These are phyloP conservation scores for Eupeodes latifasciatus DNA, from an alignment of 2,888 invertebrate species.

Conservation along the genomic window DNA sequence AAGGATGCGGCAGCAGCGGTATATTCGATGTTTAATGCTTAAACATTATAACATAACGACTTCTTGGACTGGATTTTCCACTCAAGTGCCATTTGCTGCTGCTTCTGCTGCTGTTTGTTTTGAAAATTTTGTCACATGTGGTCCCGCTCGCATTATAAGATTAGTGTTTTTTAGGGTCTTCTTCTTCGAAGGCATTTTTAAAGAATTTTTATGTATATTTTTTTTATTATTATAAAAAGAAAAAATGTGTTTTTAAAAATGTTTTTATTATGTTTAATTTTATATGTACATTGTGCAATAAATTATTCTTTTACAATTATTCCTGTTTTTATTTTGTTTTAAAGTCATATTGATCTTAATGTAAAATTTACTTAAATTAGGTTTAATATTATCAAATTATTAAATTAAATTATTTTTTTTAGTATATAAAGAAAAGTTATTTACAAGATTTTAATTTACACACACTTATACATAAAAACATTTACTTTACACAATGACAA, in stretches of 20 bases:
- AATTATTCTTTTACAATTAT: slow-evolving; percentile 49
- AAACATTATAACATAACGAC: not conserved
- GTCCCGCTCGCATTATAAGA: slow-evolving; percentile 33
- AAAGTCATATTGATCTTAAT: not conserved
- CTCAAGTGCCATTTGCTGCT: slow-evolving; percentile 23
- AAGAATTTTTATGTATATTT: slow-evolving; percentile 9
- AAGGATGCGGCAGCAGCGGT: slow-evolving; percentile 25
- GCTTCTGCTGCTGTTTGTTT: slow-evolving; percentile 19
- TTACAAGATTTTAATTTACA: slow-evolving; percentile 11
- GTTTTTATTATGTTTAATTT: slow-evolving; percentile 41
- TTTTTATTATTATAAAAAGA: not conserved
- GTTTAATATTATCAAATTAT: not conserved
- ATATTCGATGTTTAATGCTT: not conserved
- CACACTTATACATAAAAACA: not conserved
- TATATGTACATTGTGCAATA: slow-evolving; percentile 58
- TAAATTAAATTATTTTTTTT: not conserved
- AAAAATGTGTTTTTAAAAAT: slow-evolving; percentile 26
- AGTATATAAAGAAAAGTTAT: slow-evolving; percentile 15
- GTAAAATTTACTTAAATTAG: slow-evolving; percentile 19
- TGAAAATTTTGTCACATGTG: slow-evolving; percentile 38
- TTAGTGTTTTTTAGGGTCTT: slow-evolving; percentile 37
- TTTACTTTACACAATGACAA: not conserved
- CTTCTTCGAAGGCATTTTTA: slow-evolving; percentile 13
- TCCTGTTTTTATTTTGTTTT: slow-evolving; percentile 9
- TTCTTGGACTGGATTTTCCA: slow-evolving; percentile 24